These are phyloP conservation scores for Drosophila buzzatii DNA, from an alignment of 2,888 invertebrate genomes.

Conservation along the genomic window DNA sequence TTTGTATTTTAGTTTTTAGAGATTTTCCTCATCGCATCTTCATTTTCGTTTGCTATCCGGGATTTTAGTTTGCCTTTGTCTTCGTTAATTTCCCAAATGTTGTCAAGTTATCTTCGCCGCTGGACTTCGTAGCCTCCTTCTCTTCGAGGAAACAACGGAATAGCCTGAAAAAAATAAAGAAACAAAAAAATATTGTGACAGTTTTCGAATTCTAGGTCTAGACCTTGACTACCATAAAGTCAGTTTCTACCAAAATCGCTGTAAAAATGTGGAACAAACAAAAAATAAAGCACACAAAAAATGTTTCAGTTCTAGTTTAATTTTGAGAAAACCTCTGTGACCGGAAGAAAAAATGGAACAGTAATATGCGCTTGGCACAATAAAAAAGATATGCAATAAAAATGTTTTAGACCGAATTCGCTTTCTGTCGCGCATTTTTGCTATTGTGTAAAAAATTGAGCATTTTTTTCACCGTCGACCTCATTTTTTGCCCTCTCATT, in stretches of 20 bases:
- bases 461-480: conserved; percentile 71
- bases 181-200: conserved; percentile 58
- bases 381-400: conserved; percentile 71
- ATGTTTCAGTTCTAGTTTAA: conserved; percentile 78
- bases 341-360: conserved; percentile 63
- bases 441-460: conserved; percentile 76
- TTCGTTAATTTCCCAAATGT: conserved; percentile 76
- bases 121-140: conserved; percentile 59
- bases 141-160: conserved; percentile 51
- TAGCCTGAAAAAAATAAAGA: conserved; percentile 24
- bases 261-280: conserved; percentile 53
- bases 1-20: neutral
- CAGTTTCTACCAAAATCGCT: conserved; percentile 62
- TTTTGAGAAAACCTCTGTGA: conserved; percentile 69
- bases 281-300: conserved; percentile 73
- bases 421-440: conserved; percentile 66
- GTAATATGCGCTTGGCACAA: conserved; percentile 49
- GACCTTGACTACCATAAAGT: conserved; percentile 74
- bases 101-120: conserved; percentile 83
- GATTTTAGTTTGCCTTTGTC: conserved; percentile 27
- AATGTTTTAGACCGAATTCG: conserved; percentile 70
- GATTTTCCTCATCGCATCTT: neutral
- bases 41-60: neutral
- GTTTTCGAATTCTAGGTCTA: conserved; percentile 49
- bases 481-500: conserved; percentile 70